Conservation (phyloP, 1,140 invertebrate species). For the Bicyclus anynana region DNA sequence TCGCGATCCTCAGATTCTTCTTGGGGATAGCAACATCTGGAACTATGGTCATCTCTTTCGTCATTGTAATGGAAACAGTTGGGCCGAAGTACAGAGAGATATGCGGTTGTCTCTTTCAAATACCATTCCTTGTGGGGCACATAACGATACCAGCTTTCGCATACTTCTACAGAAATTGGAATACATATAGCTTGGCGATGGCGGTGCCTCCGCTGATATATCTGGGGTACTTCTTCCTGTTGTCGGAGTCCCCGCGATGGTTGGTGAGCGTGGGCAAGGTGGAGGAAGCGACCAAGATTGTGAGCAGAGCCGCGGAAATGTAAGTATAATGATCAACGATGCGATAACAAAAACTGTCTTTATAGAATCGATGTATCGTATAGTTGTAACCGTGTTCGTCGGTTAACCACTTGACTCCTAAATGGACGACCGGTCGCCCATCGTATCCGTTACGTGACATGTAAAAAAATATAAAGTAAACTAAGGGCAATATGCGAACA, state of each 20-base stretch:
- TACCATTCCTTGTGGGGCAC: slow-evolving; percentile 77
- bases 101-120: slow-evolving; percentile 71
- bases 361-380: too few relatives aligned
- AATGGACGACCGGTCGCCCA: too few relatives aligned
- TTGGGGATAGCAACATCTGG: slow-evolving; percentile 79
- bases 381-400: too few relatives aligned
- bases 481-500: too few relatives aligned
- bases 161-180: slow-evolving; percentile 80
- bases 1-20: slow-evolving; percentile 79
- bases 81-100: slow-evolving; percentile 54
- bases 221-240: slow-evolving; percentile 64
- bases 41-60: slow-evolving; percentile 81
- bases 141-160: slow-evolving; percentile 78
- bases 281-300: slow-evolving; percentile 69
- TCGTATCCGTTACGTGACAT: too few relatives aligned
- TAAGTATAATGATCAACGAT: too few relatives aligned
- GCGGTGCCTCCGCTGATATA: slow-evolving; percentile 77
- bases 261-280: slow-evolving; percentile 72
- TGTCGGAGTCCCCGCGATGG: slow-evolving; percentile 79
- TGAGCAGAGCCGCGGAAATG: slow-evolving; percentile 73
- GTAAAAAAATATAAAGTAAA: too few relatives aligned
- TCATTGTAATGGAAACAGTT: slow-evolving; percentile 73
- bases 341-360: too few relatives aligned
- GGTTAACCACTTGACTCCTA: too few relatives aligned
- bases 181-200: slow-evolving; percentile 75